These are phyloP conservation scores for Morus bassanus DNA, from an alignment of 2,797 vertebrate species.

Conservation along the genomic window DNA sequence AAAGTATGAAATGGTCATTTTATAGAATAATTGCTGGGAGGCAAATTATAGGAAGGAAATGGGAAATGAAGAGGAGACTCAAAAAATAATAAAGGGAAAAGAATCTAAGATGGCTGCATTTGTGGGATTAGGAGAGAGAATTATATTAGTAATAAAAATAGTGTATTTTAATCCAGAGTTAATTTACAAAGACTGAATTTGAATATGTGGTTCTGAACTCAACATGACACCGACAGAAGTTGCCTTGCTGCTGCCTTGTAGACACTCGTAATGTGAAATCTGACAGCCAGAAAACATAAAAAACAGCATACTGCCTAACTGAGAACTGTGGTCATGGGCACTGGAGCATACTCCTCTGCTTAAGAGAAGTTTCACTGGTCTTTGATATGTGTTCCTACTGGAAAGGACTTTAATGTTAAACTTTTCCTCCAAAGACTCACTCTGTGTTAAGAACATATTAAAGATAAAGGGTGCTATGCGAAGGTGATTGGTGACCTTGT, in stretches of 20 bases:
- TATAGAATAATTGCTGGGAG: background rate
- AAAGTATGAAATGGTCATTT: background rate
- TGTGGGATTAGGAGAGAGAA: background rate
- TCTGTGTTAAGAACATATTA: background rate
- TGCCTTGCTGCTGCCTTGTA: background rate
- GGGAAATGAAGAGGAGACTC: background rate
- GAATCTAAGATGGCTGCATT: background rate
- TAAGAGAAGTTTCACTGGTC: background rate
- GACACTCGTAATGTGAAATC: background rate
- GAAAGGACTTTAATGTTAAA: background rate
- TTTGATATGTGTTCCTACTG: background rate
- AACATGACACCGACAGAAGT: background rate
- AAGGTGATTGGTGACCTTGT: constrained; percentile 41
- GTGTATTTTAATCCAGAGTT: background rate
- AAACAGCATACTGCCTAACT: background rate
- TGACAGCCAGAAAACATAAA: background rate
- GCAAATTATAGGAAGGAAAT: background rate
- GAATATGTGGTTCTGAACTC: background rate
- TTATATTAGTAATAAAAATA: background rate
- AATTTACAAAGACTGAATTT: background rate
- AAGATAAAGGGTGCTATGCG: background rate
- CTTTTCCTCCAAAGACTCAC: background rate
- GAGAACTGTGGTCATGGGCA: background rate
- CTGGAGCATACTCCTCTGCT: background rate
- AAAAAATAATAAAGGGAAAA: background rate